Percentiles rank a stretch among this genome's conserved stretches.
These are phyloP conservation scores for Drosophila lacertosa DNA, from an alignment of 1,140 invertebrate genomes.

Conservation along the genomic window DNA sequence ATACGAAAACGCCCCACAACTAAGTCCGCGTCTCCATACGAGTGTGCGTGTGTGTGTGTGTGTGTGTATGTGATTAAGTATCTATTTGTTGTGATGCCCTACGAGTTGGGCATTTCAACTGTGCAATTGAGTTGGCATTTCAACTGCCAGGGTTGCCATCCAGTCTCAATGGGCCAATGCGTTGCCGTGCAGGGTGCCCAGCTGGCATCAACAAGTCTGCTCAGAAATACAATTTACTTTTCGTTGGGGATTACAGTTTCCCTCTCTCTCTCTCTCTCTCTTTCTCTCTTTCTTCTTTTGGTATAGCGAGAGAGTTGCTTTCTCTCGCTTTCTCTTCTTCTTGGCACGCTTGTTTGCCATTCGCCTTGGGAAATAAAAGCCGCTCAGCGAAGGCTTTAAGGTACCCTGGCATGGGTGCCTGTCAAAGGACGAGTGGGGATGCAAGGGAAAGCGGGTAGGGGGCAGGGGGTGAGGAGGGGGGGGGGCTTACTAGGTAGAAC, in stretches of 20 bases:
- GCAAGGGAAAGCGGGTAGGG: no score
- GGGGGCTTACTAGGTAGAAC: conserved; percentile 13
- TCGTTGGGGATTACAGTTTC: conserved; percentile 68
- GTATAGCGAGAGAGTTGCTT: no score
- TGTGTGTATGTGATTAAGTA: conserved; percentile 43
- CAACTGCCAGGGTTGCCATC: background rate
- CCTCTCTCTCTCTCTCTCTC: conserved; percentile 19
- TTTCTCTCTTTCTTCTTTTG: conserved; percentile 32
- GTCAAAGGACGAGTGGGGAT: background rate
- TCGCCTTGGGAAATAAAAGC: conserved; percentile 77
- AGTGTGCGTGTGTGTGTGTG: conserved; percentile 16
- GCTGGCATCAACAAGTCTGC: conserved; percentile 72
- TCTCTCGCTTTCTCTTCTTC: no score
- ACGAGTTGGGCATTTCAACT: background rate
- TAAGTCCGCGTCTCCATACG: conserved; percentile 35
- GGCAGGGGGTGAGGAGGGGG: background rate
- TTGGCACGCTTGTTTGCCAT: conserved; percentile 67
- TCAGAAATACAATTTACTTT: conserved; percentile 80
- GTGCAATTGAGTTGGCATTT: no score
- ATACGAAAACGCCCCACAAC: conserved; percentile 30
- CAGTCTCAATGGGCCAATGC: background rate
- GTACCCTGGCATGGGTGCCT: background rate
- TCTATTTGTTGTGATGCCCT: conserved; percentile 36
- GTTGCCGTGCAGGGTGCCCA: conserved; percentile 18
- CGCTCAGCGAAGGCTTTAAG: conserved; percentile 40